These are phyloP conservation scores for Polyploca ridens DNA, from an alignment of 2,888 invertebrate species.

Conservation along the genomic window DNA sequence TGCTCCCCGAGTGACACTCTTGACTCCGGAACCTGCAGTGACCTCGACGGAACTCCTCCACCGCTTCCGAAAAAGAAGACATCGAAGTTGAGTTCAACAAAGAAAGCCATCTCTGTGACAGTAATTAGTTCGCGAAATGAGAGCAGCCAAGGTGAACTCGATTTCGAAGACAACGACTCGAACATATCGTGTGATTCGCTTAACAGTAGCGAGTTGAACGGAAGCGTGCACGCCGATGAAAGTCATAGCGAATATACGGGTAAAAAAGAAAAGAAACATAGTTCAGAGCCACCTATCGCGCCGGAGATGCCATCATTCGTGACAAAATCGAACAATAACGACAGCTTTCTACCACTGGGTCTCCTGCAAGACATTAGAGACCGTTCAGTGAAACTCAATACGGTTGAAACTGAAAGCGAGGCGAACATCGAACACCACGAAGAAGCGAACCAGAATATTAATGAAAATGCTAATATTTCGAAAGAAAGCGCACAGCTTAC, in stretches of 20 bases:
- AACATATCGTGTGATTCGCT: conserved; percentile 93
- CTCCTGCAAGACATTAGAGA: conserved; percentile 89
- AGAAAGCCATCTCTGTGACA: conserved; percentile 83
- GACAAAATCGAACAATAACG: conserved; percentile 66
- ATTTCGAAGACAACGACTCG: conserved; percentile 90
- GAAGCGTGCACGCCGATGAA: conserved; percentile 80
- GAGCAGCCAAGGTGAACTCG: conserved; percentile 86
- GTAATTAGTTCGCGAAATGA: conserved; percentile 82
- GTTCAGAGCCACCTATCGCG: conserved; percentile 58
- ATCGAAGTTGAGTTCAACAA: conserved; percentile 75
- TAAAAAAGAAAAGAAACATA: conserved; percentile 72
- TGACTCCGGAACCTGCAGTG: conserved; percentile 94
- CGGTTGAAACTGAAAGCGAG: conserved; percentile 75
- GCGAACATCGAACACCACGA: conserved; percentile 55
- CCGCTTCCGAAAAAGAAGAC: conserved; percentile 88
- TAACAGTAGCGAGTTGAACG: conserved; percentile 88
- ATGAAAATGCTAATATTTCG: conserved; percentile 75
- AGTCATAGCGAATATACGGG: conserved; percentile 68
- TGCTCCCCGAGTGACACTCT: conserved; percentile 93
- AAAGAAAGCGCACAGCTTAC: conserved; percentile 81
- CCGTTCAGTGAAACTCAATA: conserved; percentile 82
- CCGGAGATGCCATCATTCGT: conserved; percentile 61
- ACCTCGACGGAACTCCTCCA: conserved; percentile 90
- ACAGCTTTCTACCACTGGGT: conserved; percentile 86
- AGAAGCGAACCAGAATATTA: conserved; percentile 75